Percentiles rank a stretch among this genome's conserved stretches.
Conservation (phyloP, 2,797 vertebrate genomes). For the Lepilemur septentrionalis region DNA sequence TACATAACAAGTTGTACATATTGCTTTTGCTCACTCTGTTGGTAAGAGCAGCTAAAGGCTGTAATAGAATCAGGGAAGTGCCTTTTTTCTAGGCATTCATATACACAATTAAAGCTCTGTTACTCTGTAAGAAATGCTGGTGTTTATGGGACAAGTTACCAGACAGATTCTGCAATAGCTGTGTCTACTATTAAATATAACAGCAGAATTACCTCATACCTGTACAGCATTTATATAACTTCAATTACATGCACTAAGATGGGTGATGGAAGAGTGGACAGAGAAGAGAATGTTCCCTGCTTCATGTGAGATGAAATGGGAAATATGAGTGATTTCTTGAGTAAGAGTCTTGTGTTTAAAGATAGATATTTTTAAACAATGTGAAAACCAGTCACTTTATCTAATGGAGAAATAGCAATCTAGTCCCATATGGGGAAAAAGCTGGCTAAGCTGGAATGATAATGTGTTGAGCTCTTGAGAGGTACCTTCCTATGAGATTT, state of each 20-base stretch:
- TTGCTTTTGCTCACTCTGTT: background rate
- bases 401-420: background rate
- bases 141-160: background rate
- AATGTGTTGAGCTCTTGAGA: background rate
- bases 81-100: background rate
- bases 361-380: background rate
- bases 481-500: background rate
- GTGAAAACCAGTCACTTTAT: background rate
- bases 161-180: background rate
- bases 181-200: background rate
- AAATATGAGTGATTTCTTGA: background rate
- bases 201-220: background rate
- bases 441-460: background rate
- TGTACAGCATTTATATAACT: background rate
- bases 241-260: background rate
- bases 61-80: background rate
- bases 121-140: background rate
- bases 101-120: background rate
- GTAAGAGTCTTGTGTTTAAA: background rate
- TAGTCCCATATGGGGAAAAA: background rate
- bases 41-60: background rate
- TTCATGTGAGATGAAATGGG: background rate
- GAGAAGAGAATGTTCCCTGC: background rate
- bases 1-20: background rate
- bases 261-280: background rate